phyloP scores from a whole-genome alignment of 1,140 invertebrate species.

The Ptiloglossa arizonensis region DNA sequence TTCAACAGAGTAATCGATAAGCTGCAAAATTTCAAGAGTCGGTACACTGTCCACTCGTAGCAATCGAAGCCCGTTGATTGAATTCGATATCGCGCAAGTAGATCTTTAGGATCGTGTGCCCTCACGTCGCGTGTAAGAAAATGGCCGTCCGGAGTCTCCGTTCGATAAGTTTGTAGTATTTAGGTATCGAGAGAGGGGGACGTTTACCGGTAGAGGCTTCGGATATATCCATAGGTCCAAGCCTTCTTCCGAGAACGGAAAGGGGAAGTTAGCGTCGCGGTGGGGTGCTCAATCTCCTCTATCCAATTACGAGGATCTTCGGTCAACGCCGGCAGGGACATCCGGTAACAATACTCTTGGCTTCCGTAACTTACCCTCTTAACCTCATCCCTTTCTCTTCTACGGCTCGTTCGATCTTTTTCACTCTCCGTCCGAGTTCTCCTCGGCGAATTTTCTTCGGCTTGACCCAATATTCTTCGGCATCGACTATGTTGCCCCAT shows the following conservation, averaged over 20 bases:
- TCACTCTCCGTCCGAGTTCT: not conserved
- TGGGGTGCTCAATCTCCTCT: conserved; percentile 64
- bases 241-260: not conserved
- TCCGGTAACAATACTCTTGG: conserved; percentile 75
- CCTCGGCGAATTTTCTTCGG: conserved; percentile 20
- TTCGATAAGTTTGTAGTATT: conserved; percentile 30
- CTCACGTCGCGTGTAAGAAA: not conserved
- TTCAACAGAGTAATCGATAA: no score
- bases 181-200: conserved; percentile 8
- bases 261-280: conserved; percentile 15
- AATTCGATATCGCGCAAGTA: no score
- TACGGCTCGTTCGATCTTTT: not conserved
- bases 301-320: conserved; percentile 78
- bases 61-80: no score
- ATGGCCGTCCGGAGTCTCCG: conserved; percentile 1
- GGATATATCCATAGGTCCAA: conserved; percentile 15
- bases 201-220: not conserved
- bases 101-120: no score
- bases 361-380: conserved; percentile 56
- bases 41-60: no score
- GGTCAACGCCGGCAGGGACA: conserved; percentile 70
- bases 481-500: conserved; percentile 33
- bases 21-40: not conserved
- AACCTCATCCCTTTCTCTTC: not conserved
- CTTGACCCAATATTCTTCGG: conserved; percentile 47